phyloP scores from a whole-genome alignment of 2,888 invertebrate species.

The Tetragnatha montana region DNA sequence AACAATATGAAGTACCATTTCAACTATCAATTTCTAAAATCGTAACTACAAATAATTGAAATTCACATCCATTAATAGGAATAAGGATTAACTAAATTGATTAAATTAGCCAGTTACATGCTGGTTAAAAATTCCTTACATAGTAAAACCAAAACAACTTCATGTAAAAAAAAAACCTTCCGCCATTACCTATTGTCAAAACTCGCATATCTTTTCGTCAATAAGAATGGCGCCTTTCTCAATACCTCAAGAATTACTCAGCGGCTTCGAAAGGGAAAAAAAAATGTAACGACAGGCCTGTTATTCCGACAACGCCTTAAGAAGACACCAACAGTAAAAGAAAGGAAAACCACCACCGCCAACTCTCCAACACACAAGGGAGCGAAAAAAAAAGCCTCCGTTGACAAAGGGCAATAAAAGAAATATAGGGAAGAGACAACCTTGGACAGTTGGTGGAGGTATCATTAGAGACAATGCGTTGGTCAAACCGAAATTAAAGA shows the following conservation, averaged over 20 bases:
- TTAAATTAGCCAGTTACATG: too few relatives aligned
- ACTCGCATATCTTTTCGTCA: too few relatives aligned
- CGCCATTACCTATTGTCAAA: too few relatives aligned
- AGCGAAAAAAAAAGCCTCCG: constrained; percentile 6
- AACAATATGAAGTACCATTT: too few relatives aligned
- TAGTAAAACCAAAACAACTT: too few relatives aligned
- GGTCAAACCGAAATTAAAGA: constrained; percentile 8
- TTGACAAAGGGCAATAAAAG: constrained; percentile 31
- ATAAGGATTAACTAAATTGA: too few relatives aligned
- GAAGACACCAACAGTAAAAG: constrained; percentile 26
- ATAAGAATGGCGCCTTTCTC: constrained; percentile 29
- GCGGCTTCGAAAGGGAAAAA: constrained; percentile 6
- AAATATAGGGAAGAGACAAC: constrained; percentile 9
- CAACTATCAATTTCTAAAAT: too few relatives aligned
- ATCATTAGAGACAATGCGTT: constrained; percentile 39
- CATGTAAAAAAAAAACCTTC: background rate
- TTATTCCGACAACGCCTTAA: constrained; percentile 50
- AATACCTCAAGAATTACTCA: constrained; percentile 27
- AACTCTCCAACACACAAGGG: background rate
- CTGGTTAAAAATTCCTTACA: too few relatives aligned
- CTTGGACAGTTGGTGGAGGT: constrained; percentile 34
- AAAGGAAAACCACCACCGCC: background rate
- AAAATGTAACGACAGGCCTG: constrained; percentile 13
- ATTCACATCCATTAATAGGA: too few relatives aligned
- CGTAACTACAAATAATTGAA: too few relatives aligned